Conservation (phyloP, 2,797 vertebrate species). For the Gadopsis bispinosus region DNA sequence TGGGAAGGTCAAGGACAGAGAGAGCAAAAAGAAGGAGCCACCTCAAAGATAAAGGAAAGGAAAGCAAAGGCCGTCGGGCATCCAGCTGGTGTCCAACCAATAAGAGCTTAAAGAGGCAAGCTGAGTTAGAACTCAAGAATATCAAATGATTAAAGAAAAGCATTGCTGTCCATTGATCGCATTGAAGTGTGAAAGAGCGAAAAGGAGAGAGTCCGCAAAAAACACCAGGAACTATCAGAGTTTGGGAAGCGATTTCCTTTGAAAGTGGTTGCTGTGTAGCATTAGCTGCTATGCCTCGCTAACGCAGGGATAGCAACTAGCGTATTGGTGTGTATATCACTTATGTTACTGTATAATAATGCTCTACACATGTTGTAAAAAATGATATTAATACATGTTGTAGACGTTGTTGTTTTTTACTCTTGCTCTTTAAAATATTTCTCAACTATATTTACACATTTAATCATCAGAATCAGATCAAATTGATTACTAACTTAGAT, state of each 20-base stretch:
- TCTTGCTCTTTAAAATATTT: background rate
- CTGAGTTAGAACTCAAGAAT: background rate
- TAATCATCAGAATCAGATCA: too few species aligned
- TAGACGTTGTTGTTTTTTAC: background rate
- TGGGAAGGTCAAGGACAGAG: constrained; percentile 44
- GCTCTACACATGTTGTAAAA: too few species aligned
- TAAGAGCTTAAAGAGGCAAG: background rate
- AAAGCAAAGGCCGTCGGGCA: background rate
- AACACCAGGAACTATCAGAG: background rate
- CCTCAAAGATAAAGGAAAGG: background rate
- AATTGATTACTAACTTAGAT: background rate
- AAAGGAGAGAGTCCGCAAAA: background rate
- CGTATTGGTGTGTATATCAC: too few species aligned
- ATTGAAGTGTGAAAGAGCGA: background rate
- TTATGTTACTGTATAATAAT: too few species aligned
- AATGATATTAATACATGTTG: background rate
- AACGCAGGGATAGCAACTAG: background rate
- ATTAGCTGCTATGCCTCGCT: background rate
- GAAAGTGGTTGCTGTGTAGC: background rate
- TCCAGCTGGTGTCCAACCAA: background rate
- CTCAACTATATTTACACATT: too few species aligned
- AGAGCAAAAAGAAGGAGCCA: background rate
- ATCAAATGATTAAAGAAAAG: background rate
- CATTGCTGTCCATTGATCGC: background rate
- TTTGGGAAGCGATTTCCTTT: background rate